Conservation (phyloP, 1,140 invertebrate genomes). For the Ceratina australensis region DNA sequence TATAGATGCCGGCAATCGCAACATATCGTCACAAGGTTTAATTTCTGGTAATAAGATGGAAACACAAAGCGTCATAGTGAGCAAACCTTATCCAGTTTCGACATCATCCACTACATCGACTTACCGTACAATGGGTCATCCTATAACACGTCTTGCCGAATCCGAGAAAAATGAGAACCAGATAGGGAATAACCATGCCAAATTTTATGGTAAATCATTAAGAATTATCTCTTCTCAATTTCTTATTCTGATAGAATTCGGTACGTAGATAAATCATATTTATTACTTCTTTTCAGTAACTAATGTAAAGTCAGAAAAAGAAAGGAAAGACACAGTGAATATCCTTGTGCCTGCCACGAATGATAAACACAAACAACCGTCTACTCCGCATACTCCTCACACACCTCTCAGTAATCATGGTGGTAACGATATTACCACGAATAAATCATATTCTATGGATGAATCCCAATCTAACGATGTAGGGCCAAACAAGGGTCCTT, state of each 20-base stretch:
- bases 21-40: conserved; percentile 74
- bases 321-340: conserved; percentile 68
- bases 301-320: conserved; percentile 70
- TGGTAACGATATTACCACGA: conserved; percentile 68
- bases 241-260: too few relatives aligned
- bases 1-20: conserved; percentile 69
- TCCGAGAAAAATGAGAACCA: conserved; percentile 70
- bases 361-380: conserved; percentile 73
- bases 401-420: conserved; percentile 71
- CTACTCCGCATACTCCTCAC: conserved; percentile 74
- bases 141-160: conserved; percentile 72
- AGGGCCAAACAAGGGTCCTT: conserved; percentile 80
- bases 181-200: conserved; percentile 67
- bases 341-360: conserved; percentile 61
- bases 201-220: conserved; percentile 71
- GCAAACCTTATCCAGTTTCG: conserved; percentile 74
- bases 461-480: conserved; percentile 76
- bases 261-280: too few relatives aligned
- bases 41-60: conserved; percentile 73
- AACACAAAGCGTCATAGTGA: conserved; percentile 79
- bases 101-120: conserved; percentile 73
- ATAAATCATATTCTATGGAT: conserved; percentile 69
- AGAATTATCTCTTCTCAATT: too few relatives aligned
- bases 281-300: conserved; percentile 54
- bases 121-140: conserved; percentile 72